Evolutionary conservation across 2,797 vertebrate genomes (phyloP), one percentile per base, ranked within the genome.

Genomic region (Amniataba percoides): DNA sequence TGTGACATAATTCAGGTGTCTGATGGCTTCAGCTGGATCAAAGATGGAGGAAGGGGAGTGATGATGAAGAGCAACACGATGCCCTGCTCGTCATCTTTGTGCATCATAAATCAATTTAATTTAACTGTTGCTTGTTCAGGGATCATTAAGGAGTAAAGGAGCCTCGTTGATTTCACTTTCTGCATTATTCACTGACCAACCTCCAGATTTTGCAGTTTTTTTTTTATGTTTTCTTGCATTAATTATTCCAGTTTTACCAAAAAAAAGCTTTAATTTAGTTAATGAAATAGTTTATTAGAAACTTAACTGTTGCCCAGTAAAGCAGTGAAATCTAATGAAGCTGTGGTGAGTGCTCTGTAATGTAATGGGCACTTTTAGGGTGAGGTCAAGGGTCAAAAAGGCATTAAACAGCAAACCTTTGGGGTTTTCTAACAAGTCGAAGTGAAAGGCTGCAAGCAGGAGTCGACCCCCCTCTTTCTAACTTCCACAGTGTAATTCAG

Each of bases 401-500:
- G 74, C 2, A 16, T 55, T 57, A 12, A 56, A 0, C n/a, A 56
- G 23, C 15, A 0, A 15, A 1, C 7, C 40, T 10, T 31, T 3
- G 3, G 40, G 53, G 49, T 61, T 15, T 19, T 15, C 45, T 5
- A 2, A 43, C 52, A 59, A 39, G 23, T 21, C 13, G 18, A 61
- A 55, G 55, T 36, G 53, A 2, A 45, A 62, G n/a, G 31, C 10
- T n/a, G n/a, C 48, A 19, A 3, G n/a, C n/a, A n/a, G n/a, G 27
- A 31, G 27, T 31, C 5, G 27, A 31, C 27, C 3, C 19, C 11
- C 56, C 21, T 18, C 14, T 27, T 55, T 43, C 7, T 18, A 34
- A 48, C 81, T 84, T 83, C 84, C 82, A 81, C 86, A 81, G 58
- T 75, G 56, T 74, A 43, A 82, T 87, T 91, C 59, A 74, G 64